phyloP scores from a whole-genome alignment of 2,797 vertebrate species.

The Glossophaga mutica region DNA sequence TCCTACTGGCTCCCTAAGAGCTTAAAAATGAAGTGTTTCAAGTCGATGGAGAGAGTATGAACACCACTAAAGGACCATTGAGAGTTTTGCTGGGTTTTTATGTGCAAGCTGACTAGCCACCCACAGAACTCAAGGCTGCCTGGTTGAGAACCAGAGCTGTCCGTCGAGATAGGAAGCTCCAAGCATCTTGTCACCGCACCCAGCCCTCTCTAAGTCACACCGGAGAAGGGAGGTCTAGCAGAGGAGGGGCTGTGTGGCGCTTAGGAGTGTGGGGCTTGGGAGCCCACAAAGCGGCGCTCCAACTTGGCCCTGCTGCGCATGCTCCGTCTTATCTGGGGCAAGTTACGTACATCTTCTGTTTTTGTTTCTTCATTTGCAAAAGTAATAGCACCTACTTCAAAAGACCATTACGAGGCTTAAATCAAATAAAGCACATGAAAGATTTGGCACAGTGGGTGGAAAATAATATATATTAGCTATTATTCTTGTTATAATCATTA shows the following conservation, averaged over 20 bases:
- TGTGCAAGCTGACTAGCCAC: not conserved
- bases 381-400: not conserved
- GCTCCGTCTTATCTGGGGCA: not conserved
- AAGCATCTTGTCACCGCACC: not conserved
- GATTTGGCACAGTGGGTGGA: not conserved
- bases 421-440: not conserved
- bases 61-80: not conserved
- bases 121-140: not conserved
- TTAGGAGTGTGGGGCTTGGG: not conserved
- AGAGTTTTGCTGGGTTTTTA: not conserved
- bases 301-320: not conserved
- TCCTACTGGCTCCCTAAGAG: not conserved
- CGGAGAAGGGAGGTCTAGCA: not conserved
- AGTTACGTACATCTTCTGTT: not conserved
- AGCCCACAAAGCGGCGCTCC: not conserved
- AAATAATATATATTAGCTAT: not conserved
- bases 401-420: not conserved
- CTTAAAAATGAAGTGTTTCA: constrained; percentile 22
- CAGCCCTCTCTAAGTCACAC: not conserved
- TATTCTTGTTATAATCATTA: not conserved
- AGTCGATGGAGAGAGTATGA: not conserved
- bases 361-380: not conserved
- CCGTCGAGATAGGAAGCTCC: not conserved
- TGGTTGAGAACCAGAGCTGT: not conserved
- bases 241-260: too few species aligned